Base-by-base conservation (phyloP, 2,888 invertebrate genomes). In the Galeopsomyia nigrocyanea region DNA sequence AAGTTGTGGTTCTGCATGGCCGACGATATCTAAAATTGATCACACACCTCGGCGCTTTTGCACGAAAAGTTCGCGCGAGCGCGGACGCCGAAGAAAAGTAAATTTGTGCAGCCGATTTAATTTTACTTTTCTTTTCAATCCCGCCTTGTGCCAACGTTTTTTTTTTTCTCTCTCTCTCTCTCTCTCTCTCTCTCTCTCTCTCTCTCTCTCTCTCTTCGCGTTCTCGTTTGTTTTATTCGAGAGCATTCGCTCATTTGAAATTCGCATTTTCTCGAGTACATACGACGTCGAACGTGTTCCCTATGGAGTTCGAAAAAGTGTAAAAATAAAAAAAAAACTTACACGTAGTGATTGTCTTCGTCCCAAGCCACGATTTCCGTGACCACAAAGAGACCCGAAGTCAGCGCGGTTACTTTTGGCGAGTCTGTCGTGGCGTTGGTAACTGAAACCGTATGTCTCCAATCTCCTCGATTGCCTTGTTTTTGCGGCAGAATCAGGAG, bases 341-440 rank as follows among this genome's bases (percentile, higher is more conserved):
- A 94, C 93, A 95, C 90, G 51, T 90, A 82, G 79, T 92, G 89
- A 72, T 89, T 88, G 0, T 88, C 83, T 71, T 89, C 86, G 77
- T 94, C 92, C 95, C 95, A 95, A 7, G 90, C 88, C 21, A 94
- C 81, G 69, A 96, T 92, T 73, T 93, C 91, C 3, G 91, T 90
- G 14, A 96, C 95, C 19, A 93, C 90, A 82, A 89, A 92, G 79
- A 88, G 88, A 31, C 93, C 93, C 58, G 86, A 88, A 13, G 93
- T 93, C 51, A 93, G 79, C 0, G 89, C 83, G 3, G 87, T 86
- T 0, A 82, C 84, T 84, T 87, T 87, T 17, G 84, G 78, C 3
- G 75, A 79, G 21, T 78, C 79, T 17, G 78, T 82, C 7, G 83
- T 80, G 22, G 80, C 81, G 68, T 85, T 85, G 10, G 88, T 86